These are phyloP conservation scores for Blennius ocellaris DNA, from an alignment of 2,113 vertebrate species.

Conservation along the genomic window DNA sequence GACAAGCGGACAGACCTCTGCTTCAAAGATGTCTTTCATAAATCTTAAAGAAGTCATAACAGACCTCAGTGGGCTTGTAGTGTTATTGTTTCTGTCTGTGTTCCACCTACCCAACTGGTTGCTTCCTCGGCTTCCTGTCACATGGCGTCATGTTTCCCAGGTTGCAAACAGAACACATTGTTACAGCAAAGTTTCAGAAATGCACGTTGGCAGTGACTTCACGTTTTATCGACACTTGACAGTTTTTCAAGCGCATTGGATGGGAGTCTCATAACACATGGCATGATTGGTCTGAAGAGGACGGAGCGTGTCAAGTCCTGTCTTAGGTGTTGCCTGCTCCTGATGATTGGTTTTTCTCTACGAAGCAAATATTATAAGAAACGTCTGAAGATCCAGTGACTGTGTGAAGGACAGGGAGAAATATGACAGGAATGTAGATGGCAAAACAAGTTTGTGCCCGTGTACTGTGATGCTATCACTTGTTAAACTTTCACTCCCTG, in stretches of 20 bases:
- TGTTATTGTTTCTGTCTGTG: conserved; percentile 68
- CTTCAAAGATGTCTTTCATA: conserved; percentile 39
- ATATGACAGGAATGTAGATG: conserved; percentile 52
- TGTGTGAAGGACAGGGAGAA: not conserved
- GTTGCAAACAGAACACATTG: conserved; percentile 37
- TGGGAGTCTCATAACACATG: not conserved
- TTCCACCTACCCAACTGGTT: conserved; percentile 24
- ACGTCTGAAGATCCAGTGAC: not conserved
- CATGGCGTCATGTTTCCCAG: conserved; percentile 53
- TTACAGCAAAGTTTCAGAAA: not conserved
- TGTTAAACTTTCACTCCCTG: conserved; percentile 20
- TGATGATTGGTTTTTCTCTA: not conserved
- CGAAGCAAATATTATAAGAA: conserved; percentile 25
- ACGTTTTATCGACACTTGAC: not conserved
- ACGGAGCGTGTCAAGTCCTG: conserved; percentile 33
- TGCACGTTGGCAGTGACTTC: not conserved
- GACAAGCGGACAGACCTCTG: conserved; percentile 31
- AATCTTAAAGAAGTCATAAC: conserved; percentile 44
- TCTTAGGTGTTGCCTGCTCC: not conserved
- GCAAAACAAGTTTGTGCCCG: conserved; percentile 65
- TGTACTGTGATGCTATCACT: conserved; percentile 30
- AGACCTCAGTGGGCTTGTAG: conserved; percentile 23
- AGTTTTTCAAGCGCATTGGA: not conserved
- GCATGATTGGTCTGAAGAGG: not conserved
- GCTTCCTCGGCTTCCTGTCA: conserved; percentile 78